These are phyloP conservation scores for Vulpes lagopus DNA, from an alignment of 2,113 vertebrate genomes.

Conservation along the genomic window DNA sequence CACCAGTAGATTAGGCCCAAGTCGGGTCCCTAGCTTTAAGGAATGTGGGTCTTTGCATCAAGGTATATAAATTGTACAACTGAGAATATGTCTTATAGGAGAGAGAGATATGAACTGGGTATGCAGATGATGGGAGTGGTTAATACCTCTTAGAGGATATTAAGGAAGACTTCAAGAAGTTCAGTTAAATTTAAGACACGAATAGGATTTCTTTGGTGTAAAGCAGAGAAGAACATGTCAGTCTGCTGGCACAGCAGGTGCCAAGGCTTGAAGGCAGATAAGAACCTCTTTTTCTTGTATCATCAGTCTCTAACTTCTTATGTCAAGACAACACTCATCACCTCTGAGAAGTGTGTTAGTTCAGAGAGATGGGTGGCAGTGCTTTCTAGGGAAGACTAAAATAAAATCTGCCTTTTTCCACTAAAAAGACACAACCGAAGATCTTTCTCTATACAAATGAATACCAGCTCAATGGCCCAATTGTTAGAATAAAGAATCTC, in stretches of 20 bases:
- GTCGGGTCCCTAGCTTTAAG: neutral
- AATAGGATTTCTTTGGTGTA: neutral
- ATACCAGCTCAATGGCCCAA: neutral
- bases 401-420: neutral
- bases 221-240: neutral
- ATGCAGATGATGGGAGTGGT: neutral
- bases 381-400: neutral
- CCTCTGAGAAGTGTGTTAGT: neutral
- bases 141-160: neutral
- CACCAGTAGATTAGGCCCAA: neutral
- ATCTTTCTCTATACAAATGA: constrained; percentile 1
- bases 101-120: neutral
- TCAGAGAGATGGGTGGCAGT: neutral
- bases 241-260: neutral
- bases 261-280: neutral
- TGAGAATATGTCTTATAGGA: neutral
- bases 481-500: neutral
- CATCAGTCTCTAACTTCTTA: neutral
- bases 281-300: neutral
- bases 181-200: neutral
- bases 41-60: neutral
- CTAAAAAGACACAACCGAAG: neutral
- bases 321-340: neutral
- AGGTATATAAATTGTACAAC: neutral
- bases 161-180: neutral